Evolutionary conservation across 2,113 vertebrate species (phyloP), one percentile per base, ranked within the genome.

Genomic region (Cyanocitta stelleri): DNA sequence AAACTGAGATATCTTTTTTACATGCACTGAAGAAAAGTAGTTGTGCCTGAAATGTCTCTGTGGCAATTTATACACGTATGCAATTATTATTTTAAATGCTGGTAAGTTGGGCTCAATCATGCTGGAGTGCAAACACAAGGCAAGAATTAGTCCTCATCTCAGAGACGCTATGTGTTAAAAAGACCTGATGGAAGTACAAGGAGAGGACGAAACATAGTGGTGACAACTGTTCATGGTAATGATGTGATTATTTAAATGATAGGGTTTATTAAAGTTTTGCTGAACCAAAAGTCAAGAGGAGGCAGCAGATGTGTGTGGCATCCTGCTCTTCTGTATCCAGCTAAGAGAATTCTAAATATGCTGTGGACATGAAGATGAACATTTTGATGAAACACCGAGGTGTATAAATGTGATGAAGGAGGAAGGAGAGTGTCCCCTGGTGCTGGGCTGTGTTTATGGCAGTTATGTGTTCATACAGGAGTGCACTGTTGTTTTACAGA

Each of bases 51-150:
- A 71, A 86, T 64, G 29, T 86, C 54, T 87, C 46, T 59, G 59
- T 95, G 69, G 26, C 49, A 94, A 82, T 95, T 92, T 74, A 74
- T 88, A 80, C 54, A 77, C 90, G 43, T 62, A 71, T 67, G 85
- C 63, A 92, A 51, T 93, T 86, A 94, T 90, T 94, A 80, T 71
- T 90, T 94, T 93, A 86, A 95, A 90, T 43, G 55, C 59, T 58
- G 0, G 0, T 63, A 80, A 94, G 46, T 46, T 85, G 79, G 37
- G 20, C 55, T 95, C 75, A 73, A 22, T 93, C 68, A 88, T 27
- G 30, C 13, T 92, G 63, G 39, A 96, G 79, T 67, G 67, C 62
- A 88, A 83, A 77, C 39, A 88, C 63, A 94, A 84, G 88, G 59
- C 43, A 86, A 37, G 69, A 86, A 90, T 83, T 90, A 90, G 20